phyloP scores from a whole-genome alignment of 1,140 invertebrate species.

The Trichonephila clavata region DNA sequence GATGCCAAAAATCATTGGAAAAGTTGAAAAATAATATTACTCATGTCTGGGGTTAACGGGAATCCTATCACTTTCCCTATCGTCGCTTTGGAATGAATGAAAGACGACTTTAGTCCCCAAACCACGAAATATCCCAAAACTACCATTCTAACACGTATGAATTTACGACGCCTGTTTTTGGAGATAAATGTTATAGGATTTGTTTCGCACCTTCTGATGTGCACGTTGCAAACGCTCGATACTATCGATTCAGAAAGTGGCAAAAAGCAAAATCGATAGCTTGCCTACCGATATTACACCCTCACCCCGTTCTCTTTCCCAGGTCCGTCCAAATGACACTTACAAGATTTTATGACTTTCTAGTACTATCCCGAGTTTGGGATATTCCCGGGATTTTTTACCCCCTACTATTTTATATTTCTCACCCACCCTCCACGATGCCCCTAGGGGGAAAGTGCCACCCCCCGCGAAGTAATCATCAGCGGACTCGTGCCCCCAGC shows the following conservation, averaged over 20 bases:
- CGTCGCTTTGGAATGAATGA: neutral
- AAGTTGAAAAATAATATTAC: no score
- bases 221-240: slow-evolving; percentile 59
- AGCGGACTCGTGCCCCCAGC: slow-evolving; percentile 37
- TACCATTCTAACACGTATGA: neutral
- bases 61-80: neutral
- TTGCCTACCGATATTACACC: slow-evolving; percentile 68
- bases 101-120: neutral
- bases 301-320: slow-evolving; percentile 30
- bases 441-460: neutral
- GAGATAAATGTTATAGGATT: slow-evolving; percentile 59
- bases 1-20: no score
- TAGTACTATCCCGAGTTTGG: slow-evolving; percentile 69
- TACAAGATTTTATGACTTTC: slow-evolving; percentile 76
- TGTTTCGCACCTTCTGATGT: slow-evolving; percentile 46
- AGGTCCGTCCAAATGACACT: slow-evolving; percentile 70
- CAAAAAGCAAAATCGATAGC: slow-evolving; percentile 68
- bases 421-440: neutral
- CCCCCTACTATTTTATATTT: slow-evolving; percentile 65
- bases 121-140: neutral
- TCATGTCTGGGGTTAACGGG: neutral
- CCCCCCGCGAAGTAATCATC: slow-evolving; percentile 19
- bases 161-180: slow-evolving; percentile 16
- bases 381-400: slow-evolving; percentile 54
- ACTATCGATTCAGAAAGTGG: slow-evolving; percentile 59